These are phyloP conservation scores for Rhagonycha lutea DNA, from an alignment of 2,888 invertebrate genomes.

Conservation along the genomic window DNA sequence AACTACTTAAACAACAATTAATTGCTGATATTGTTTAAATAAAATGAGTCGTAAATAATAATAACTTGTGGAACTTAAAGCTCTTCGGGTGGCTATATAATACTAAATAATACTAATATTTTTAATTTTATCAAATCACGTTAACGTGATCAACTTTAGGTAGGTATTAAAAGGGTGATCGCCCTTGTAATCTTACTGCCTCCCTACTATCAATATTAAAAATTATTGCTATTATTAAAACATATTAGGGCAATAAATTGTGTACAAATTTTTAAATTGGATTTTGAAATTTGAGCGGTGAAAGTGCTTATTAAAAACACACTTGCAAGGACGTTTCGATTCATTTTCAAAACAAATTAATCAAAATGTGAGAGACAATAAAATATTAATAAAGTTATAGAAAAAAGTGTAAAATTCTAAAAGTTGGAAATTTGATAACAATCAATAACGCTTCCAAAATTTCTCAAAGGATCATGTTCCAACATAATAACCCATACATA, in stretches of 20 bases:
- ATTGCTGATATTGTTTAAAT: background rate
- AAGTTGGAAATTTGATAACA: background rate
- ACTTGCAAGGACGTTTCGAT: background rate
- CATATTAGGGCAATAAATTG: background rate
- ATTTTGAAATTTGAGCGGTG: background rate
- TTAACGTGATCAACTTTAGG: background rate
- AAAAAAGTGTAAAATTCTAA: background rate
- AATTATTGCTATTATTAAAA: conserved; percentile 4
- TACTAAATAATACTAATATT: background rate
- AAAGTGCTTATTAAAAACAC: background rate
- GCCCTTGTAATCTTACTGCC: background rate
- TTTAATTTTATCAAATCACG: background rate
- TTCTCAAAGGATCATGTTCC: background rate
- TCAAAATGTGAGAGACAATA: background rate
- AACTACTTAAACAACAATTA: background rate
- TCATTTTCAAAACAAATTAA: background rate
- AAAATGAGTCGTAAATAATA: background rate
- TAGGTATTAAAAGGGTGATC: background rate
- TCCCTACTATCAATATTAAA: background rate
- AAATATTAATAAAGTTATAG: background rate
- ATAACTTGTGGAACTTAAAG: too few species aligned
- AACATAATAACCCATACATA: background rate
- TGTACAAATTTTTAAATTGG: background rate
- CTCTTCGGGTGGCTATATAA: too few species aligned
- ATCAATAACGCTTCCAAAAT: background rate